phyloP scores from a whole-genome alignment of 2,113 vertebrate species.

The Epinephelus lanceolatus region DNA sequence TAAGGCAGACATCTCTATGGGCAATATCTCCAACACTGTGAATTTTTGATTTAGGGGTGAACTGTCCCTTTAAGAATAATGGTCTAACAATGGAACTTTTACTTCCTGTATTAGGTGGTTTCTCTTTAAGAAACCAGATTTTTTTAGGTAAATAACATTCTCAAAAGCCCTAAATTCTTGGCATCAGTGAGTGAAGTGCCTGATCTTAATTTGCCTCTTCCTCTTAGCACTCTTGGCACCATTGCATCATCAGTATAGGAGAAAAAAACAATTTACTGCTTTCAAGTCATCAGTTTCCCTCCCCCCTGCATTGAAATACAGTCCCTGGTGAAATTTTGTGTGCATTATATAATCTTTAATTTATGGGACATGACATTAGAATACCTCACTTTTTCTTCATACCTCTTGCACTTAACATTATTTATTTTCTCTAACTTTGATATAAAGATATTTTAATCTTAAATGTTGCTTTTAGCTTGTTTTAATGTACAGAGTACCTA shows the following conservation, averaged over 20 bases:
- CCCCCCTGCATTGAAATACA: not conserved
- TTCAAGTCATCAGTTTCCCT: not conserved
- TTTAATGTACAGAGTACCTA: not conserved
- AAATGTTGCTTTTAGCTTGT: not conserved
- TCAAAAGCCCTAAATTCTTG: not conserved
- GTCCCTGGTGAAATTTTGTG: not conserved
- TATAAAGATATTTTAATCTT: not conserved
- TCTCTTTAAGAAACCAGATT: not conserved
- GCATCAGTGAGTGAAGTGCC: not conserved
- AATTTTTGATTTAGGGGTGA: too few relatives aligned
- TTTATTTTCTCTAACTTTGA: not conserved
- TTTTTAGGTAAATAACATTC: not conserved
- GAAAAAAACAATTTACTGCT: not conserved
- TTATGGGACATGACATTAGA: not conserved
- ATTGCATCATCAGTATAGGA: not conserved
- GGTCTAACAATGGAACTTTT: not conserved
- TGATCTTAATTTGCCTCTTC: conserved; percentile 4
- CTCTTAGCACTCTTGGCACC: too few relatives aligned
- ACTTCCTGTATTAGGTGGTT: not conserved
- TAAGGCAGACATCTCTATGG: too few relatives aligned
- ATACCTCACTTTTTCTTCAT: not conserved
- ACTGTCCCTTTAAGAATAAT: too few relatives aligned
- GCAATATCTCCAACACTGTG: too few relatives aligned
- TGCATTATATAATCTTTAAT: not conserved
- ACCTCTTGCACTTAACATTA: not conserved